A percentile compares a stretch with the other conserved stretches of the same genome.
These are phyloP conservation scores for Therioaphis trifolii DNA, from an alignment of 2,888 invertebrate genomes.

Conservation along the genomic window DNA sequence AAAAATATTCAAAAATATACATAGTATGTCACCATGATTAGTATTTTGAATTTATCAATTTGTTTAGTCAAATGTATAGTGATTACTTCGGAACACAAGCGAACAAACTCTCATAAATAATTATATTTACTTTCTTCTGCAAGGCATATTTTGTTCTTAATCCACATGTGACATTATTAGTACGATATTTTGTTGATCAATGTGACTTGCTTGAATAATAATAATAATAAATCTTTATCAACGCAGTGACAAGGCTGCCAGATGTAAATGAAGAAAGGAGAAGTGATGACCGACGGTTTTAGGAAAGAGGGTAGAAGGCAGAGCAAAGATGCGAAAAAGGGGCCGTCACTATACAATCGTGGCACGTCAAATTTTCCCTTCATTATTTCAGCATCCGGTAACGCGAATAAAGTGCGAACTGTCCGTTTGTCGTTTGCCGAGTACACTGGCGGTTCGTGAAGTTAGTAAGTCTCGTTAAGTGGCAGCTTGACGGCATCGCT, in stretches of 20 bases:
- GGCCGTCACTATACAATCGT: neutral
- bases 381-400: constrained; percentile 16
- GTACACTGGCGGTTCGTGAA: neutral
- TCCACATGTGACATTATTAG: constrained; percentile 1
- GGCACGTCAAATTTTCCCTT: neutral
- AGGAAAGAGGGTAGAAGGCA: too few relatives aligned
- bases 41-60: too few relatives aligned
- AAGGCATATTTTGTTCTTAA: constrained; percentile 10
- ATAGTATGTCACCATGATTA: too few relatives aligned
- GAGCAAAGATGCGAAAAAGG: too few relatives aligned
- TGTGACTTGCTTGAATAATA: constrained; percentile 26
- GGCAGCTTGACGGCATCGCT: constrained; percentile 52
- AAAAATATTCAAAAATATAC: too few relatives aligned
- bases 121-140: neutral
- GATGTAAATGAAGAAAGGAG: too few relatives aligned
- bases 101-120: neutral
- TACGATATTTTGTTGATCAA: neutral
- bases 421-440: constrained; percentile 36
- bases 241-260: neutral
- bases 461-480: constrained; percentile 61
- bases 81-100: neutral
- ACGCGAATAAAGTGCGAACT: constrained; percentile 22
- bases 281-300: too few relatives aligned
- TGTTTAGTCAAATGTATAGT: too few relatives aligned
- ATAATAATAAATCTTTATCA: too few relatives aligned